These are phyloP conservation scores for Athalia circularis DNA, from an alignment of 2,888 invertebrate species.

Conservation along the genomic window DNA sequence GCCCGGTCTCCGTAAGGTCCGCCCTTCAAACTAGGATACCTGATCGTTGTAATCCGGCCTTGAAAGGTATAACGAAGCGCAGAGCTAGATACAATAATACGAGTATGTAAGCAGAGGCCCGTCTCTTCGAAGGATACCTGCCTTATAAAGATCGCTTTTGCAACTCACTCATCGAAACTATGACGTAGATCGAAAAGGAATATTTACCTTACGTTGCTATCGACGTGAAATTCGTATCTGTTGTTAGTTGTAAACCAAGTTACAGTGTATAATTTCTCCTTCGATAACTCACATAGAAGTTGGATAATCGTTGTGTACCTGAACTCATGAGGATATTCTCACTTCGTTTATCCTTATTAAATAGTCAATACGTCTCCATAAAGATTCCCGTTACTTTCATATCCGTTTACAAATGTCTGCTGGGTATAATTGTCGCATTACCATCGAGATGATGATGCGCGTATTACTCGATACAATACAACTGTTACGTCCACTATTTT, in stretches of 20 bases:
- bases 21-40: slow-evolving; percentile 22
- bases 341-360: too few species aligned
- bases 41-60: slow-evolving; percentile 40
- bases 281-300: too few species aligned
- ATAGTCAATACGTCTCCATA: too few species aligned
- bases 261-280: too few species aligned
- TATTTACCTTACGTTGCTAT: slow-evolving; percentile 7
- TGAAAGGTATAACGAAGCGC: slow-evolving; percentile 15
- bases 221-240: neutral
- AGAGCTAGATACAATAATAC: slow-evolving; percentile 14
- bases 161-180: too few species aligned
- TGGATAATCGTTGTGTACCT: too few species aligned
- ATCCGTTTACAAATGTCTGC: neutral
- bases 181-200: neutral
- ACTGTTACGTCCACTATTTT: neutral
- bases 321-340: too few species aligned
- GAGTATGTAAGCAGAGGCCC: neutral
- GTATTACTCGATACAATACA: slow-evolving; percentile 18
- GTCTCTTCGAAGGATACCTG: neutral
- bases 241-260: neutral
- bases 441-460: neutral
- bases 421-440: neutral
- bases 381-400: neutral
- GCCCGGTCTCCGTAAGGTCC: neutral
- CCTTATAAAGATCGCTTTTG: too few species aligned